A percentile compares a stretch with the other conserved stretches of the same genome.
Evolutionary conservation across 1,140 invertebrate genomes (phyloP).

Genomic region (Drosophila guanche): DNA sequence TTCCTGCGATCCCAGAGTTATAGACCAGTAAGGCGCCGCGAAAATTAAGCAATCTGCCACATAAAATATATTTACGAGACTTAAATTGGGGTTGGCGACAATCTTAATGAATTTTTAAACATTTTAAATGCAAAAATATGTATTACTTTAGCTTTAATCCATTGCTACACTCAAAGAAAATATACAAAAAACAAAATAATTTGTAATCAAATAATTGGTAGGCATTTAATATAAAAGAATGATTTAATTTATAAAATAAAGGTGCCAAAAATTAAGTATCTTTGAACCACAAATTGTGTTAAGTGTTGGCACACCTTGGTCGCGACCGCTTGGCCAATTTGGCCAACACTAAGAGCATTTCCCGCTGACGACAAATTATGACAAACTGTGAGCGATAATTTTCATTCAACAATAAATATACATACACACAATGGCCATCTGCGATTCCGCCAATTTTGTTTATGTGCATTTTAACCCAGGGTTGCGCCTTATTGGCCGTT

Average conservation of each 20-base stretch:
- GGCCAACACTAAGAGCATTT: not conserved
- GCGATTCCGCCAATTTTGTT: conserved; percentile 40
- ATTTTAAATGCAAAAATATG: conserved; percentile 34
- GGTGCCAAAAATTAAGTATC: too few species aligned
- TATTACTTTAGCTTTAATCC: conserved; percentile 51
- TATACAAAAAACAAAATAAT: too few species aligned
- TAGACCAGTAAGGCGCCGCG: conserved; percentile 6
- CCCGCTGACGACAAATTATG: conserved; percentile 61
- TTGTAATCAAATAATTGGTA: too few species aligned
- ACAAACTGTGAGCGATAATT: conserved; percentile 59
- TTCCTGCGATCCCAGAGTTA: too few species aligned
- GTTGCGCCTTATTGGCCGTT: conserved; percentile 42
- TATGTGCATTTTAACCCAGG: conserved; percentile 64
- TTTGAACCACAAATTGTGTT: not conserved
- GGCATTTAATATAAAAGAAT: too few species aligned
- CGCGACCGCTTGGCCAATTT: conserved; percentile 3
- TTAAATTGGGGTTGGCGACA: conserved; percentile 35
- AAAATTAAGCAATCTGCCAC: conserved; percentile 15
- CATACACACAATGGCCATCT: conserved; percentile 24
- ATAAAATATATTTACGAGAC: conserved; percentile 7
- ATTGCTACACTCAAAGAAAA: conserved; percentile 32
- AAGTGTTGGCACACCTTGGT: conserved; percentile 11
- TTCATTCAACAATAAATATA: conserved; percentile 23
- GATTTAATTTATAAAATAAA: too few species aligned
- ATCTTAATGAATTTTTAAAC: conserved; percentile 53